phyloP scores from a whole-genome alignment of 2,797 vertebrate species.

The Dromococcyx pavoninus region DNA sequence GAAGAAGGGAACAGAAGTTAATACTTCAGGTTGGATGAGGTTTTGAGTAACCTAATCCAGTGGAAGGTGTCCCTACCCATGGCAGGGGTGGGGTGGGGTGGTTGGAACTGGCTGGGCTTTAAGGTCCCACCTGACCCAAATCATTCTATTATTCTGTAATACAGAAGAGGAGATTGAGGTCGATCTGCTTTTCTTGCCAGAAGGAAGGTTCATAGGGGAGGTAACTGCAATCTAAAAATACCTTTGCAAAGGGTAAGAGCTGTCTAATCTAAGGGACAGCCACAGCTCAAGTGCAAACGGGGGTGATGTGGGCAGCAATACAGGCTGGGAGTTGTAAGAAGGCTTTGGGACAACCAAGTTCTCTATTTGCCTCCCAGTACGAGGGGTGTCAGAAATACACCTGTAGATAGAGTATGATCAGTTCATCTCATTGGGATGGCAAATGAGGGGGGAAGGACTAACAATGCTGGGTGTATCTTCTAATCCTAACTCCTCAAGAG shows the following conservation, averaged over 20 bases:
- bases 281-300: rapidly evolving
- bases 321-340: neutral
- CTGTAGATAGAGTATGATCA: rapidly evolving
- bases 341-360: neutral
- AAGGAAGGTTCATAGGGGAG: neutral
- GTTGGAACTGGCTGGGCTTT: too few species aligned
- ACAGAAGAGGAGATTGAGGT: neutral
- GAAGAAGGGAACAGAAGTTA: neutral
- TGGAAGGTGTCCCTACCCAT: too few species aligned
- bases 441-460: neutral
- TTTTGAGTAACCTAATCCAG: too few species aligned
- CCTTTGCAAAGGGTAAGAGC: neutral
- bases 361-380: neutral
- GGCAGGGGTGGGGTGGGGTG: too few species aligned
- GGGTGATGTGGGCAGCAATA: neutral
- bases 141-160: too few species aligned
- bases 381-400: neutral
- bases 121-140: too few species aligned
- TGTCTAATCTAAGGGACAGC: neutral
- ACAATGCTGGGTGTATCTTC: neutral
- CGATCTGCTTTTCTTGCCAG: neutral
- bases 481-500: neutral
- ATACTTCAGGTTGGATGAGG: too few species aligned
- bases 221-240: neutral
- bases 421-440: neutral